Conservation (phyloP, 2,888 invertebrate species). For the Stenurella melanura region DNA sequence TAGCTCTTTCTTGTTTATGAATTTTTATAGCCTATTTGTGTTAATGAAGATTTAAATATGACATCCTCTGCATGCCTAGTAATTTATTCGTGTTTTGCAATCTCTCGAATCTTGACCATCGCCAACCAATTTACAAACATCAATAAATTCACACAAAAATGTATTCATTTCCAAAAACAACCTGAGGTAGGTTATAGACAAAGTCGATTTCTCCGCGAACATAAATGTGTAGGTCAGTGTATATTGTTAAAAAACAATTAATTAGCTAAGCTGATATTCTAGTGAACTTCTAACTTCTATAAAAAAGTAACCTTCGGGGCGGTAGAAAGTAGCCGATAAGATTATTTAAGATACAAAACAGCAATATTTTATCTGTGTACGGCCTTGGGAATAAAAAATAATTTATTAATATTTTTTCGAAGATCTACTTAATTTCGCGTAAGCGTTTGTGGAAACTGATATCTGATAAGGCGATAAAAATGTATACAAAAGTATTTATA, state of each 20-base stretch:
- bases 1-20: not conserved
- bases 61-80: not conserved
- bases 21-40: not conserved
- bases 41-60: not conserved
- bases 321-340: constrained; percentile 31
- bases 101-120: not conserved
- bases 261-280: constrained; percentile 18
- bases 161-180: not conserved
- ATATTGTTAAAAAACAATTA: not conserved
- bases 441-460: constrained; percentile 18
- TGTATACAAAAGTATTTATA: constrained; percentile 19
- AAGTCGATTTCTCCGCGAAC: not conserved
- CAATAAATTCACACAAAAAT: not conserved
- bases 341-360: constrained; percentile 15
- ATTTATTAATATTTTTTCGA: constrained; percentile 28
- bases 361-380: not conserved
- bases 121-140: not conserved
- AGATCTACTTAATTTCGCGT: constrained; percentile 6
- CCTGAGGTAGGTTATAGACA: not conserved
- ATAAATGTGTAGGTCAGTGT: constrained; percentile 17
- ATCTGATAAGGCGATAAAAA: constrained; percentile 33
- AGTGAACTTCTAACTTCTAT: constrained; percentile 10
- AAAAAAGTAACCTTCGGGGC: constrained; percentile 26
- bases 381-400: constrained; percentile 16
- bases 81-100: not conserved